Evolutionary conservation across 2,888 invertebrate genomes (phyloP), one percentile per base, ranked within the genome.

Genomic region (Drosophila paramelanica): DNA sequence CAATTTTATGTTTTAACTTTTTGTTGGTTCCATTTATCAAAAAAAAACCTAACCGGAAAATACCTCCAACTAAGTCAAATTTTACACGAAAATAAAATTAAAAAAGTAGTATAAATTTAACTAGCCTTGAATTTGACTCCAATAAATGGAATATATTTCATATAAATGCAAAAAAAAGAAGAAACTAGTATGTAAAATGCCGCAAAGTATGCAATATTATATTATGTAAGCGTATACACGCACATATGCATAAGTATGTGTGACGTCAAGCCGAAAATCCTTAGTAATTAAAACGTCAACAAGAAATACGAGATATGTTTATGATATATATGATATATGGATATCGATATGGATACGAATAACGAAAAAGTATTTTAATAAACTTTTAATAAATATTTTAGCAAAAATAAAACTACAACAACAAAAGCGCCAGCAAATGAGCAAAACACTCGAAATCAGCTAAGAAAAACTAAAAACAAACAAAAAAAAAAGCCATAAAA

Each of bases 141-240:
- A 74, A 79, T 69, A 64, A 69, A 67, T 66, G 62, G 67, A 78
- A 53, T 51, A 67, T 65, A 74, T 50, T 47, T 56, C 8, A 53
- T 46, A 65, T 25, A 27, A 67, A 58, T 73, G 67, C 57, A 53
- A 68, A 69, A 51, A 10, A 33, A 60, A 33, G 14, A 64, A 67
- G 10, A 72, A 67, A 56, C 31, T 85, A 88, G 89, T 88, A 61
- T 67, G 50, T 81, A 87, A 76, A 76, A 84, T 65, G 79, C 88
- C 89, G 72, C 89, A 89, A 87, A 89, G 85, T 84, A 89, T 84
- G 88, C 89, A 85, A 85, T 81, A 85, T 84, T 89, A 81, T 75
- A 84, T 67, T 84, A 82, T 53, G 65, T 66, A 83, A 64, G 61
- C 52, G 70, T 59, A 71, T 74, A 60, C 52, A 70, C 45, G 53